Base-by-base conservation (phyloP, 2,797 vertebrate genomes). In the Gymnodraco acuticeps region DNA sequence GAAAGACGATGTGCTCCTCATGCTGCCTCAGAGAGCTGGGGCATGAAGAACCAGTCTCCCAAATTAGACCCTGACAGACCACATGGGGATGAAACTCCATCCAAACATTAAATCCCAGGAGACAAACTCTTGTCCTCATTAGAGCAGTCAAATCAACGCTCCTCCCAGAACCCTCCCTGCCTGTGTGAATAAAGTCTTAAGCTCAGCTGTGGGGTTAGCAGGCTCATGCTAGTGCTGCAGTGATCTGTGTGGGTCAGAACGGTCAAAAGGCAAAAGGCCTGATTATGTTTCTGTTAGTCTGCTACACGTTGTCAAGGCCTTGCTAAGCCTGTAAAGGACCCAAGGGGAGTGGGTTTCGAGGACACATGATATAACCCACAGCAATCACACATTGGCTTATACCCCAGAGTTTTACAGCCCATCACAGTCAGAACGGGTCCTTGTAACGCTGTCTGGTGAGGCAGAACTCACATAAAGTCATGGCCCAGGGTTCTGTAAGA, bases 51-150 rank as follows among this genome's bases (percentile, higher is more conserved):
- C 53, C 54, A 47, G 60, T 52, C 55, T 78, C 60, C 59, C 42
- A 82, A 88, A 83, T 84, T 75, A 89, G 78, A 79, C 66, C 67
- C 63, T 38, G 67, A 73, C 60, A 46, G 76, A 68, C 83, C 81
- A 73, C 83, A 73, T 45, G 73, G 60, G 84, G 64, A 84, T 81
- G 70, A 59, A 69, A 77, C 53, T 54, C 67, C 0, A 72, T 77
- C 80, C 78, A 77, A 79, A 87, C 84, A 62, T 10, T 20, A 79
- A 70, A 78, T 81, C 75, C 78, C 83, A 47, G 15, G 80, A 87
- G 75, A 66, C 13, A 46, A 70, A 69, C 78, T 73, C 67, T 65
- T 80, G 87, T 86, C 80, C 81, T 83, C 78, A 66, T 85, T 82
- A 77, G 68, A 74, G 2, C 52, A 52, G 69, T 65, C 64, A 43